A percentile compares a stretch with the other conserved stretches of the same genome.
Evolutionary conservation across 2,797 vertebrate genomes (phyloP).

Genomic region (Enteromius afrohamiltoni): DNA sequence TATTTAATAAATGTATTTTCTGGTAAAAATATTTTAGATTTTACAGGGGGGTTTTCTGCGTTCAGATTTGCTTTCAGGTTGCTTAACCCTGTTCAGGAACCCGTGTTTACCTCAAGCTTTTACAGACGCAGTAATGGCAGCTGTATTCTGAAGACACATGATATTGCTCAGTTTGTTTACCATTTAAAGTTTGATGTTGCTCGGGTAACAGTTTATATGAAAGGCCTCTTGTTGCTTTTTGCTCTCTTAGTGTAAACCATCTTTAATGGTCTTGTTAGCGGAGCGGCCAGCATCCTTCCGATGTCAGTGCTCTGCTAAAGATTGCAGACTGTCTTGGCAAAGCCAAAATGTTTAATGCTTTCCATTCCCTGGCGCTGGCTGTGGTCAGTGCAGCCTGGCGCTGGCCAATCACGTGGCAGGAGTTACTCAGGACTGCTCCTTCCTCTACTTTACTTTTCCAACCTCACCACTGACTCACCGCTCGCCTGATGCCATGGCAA

Average conservation of each 20-base stretch:
- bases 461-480: slow-evolving; percentile 76
- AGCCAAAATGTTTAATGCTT: slow-evolving; percentile 59
- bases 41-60: background rate
- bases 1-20: too few relatives aligned
- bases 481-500: slow-evolving; percentile 74
- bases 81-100: slow-evolving; percentile 14
- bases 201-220: slow-evolving; percentile 63
- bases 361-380: slow-evolving; percentile 64
- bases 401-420: slow-evolving; percentile 68
- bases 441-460: slow-evolving; percentile 75
- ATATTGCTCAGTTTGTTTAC: slow-evolving; percentile 57
- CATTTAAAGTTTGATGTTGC: slow-evolving; percentile 56
- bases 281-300: slow-evolving; percentile 48
- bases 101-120: slow-evolving; percentile 21
- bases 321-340: slow-evolving; percentile 41
- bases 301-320: slow-evolving; percentile 40
- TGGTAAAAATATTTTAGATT: background rate
- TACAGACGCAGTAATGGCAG: slow-evolving; percentile 30
- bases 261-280: slow-evolving; percentile 59
- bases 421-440: slow-evolving; percentile 57
- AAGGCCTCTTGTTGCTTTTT: slow-evolving; percentile 60
- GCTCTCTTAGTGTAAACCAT: slow-evolving; percentile 48
- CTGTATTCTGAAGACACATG: slow-evolving; percentile 45
- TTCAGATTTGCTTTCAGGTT: background rate
- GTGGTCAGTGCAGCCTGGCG: slow-evolving; percentile 62